These are phyloP conservation scores for Habroteleia sp. DNA, from an alignment of 2,888 invertebrate species.

Conservation along the genomic window DNA sequence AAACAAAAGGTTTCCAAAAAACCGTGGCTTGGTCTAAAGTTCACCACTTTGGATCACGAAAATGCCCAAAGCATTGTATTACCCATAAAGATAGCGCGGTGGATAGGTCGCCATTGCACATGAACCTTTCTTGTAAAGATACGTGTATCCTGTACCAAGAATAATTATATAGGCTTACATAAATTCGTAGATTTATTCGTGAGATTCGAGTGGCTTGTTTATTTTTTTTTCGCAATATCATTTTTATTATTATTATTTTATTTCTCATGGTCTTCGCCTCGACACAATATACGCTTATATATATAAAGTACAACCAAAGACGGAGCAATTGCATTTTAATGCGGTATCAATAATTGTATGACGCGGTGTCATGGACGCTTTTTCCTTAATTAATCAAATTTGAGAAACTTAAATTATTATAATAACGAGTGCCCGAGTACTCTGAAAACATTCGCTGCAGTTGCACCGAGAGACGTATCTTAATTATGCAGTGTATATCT, in stretches of 20 bases:
- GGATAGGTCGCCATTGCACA: constrained; percentile 70
- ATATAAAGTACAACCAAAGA: too few relatives aligned
- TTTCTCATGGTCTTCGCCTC: constrained; percentile 32
- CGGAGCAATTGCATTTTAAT: too few relatives aligned
- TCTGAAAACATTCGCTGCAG: too few relatives aligned
- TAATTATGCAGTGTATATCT: too few relatives aligned
- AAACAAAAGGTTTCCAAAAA: constrained; percentile 21
- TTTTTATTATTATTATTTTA: constrained; percentile 51
- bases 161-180: constrained; percentile 73
- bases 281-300: too few relatives aligned
- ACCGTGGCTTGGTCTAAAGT: constrained; percentile 28
- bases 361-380: too few relatives aligned
- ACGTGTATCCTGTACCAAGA: constrained; percentile 72
- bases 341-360: too few relatives aligned
- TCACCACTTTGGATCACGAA: constrained; percentile 73
- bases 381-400: too few relatives aligned
- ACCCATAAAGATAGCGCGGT: constrained; percentile 78
- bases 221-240: constrained; percentile 12
- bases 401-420: too few relatives aligned
- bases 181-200: constrained; percentile 72
- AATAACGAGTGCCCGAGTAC: too few relatives aligned
- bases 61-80: constrained; percentile 78
- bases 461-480: too few relatives aligned
- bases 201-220: constrained; percentile 65
- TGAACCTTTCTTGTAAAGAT: constrained; percentile 73